These are phyloP conservation scores for Gopherus evgoodei DNA, from an alignment of 2,113 vertebrate genomes.

Conservation along the genomic window DNA sequence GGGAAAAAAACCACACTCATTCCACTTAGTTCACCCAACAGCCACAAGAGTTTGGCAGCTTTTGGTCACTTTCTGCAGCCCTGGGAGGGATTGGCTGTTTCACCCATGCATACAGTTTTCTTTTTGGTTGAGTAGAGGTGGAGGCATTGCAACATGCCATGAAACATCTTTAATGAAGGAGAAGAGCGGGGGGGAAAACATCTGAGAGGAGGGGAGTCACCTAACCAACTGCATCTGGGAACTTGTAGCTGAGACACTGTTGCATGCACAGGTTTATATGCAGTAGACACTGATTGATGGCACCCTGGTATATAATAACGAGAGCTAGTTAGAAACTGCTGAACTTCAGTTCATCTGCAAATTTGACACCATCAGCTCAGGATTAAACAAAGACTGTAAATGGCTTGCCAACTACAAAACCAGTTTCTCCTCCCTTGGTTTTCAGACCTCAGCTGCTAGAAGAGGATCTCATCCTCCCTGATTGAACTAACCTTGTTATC, in stretches of 20 bases:
- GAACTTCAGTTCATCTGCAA: no score
- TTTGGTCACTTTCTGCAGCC: not conserved
- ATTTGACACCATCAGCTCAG: no score
- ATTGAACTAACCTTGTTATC: no score
- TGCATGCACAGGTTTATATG: rapidly evolving
- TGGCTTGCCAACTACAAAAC: no score
- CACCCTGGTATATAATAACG: not conserved
- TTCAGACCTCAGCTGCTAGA: no score
- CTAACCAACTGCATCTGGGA: rapidly evolving
- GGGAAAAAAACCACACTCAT: not conserved
- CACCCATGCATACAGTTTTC: rapidly evolving
- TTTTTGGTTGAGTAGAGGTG: not conserved
- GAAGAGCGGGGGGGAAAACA: rapidly evolving
- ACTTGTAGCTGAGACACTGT: not conserved
- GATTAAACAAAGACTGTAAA: no score
- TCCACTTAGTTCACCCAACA: not conserved
- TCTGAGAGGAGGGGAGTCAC: rapidly evolving
- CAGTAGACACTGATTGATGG: rapidly evolving
- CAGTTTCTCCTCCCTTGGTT: no score
- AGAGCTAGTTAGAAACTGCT: not conserved
- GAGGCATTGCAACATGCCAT: not conserved
- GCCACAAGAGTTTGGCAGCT: not conserved
- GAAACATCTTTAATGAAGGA: not conserved
- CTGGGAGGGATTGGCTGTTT: not conserved
- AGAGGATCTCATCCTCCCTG: no score